phyloP scores from a whole-genome alignment of 2,113 vertebrate genomes.

The Mustela nigripes region DNA sequence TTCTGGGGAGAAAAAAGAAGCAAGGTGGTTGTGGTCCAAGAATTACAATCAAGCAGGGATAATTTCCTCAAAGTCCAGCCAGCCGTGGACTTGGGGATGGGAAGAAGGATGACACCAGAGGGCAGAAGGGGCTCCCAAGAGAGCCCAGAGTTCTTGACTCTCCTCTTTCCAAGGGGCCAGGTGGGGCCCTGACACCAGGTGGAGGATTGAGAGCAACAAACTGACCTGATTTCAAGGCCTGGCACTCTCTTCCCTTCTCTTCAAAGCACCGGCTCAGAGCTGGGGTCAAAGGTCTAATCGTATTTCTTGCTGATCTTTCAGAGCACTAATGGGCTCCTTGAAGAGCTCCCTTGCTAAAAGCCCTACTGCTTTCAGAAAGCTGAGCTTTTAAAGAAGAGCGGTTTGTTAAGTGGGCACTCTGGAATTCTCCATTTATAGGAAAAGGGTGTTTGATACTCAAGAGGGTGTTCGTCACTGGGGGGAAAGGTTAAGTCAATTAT shows the following conservation, averaged over 20 bases:
- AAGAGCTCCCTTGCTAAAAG: constrained; percentile 61
- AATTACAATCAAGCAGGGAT: neutral
- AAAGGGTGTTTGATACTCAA: constrained; percentile 71
- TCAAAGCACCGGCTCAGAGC: constrained; percentile 22
- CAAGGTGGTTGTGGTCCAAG: neutral
- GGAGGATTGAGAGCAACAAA: neutral
- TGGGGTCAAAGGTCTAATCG: constrained; percentile 67
- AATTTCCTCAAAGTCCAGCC: neutral
- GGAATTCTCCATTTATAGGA: constrained; percentile 57
- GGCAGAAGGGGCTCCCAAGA: neutral
- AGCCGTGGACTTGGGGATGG: neutral
- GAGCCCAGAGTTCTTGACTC: neutral
- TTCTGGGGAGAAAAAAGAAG: neutral
- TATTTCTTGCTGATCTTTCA: constrained; percentile 60
- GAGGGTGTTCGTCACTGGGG: constrained; percentile 62
- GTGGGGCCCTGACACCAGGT: neutral
- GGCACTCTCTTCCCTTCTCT: neutral
- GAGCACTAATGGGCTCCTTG: constrained; percentile 67
- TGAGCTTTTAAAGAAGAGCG: constrained; percentile 51
- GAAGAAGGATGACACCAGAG: neutral
- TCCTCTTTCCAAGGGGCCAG: neutral
- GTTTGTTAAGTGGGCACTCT: constrained; percentile 62
- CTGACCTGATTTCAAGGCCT: neutral
- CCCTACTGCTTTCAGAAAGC: constrained; percentile 30
- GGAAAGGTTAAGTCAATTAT: constrained; percentile 78